Percentiles rank a stretch among this genome's conserved stretches.
These are phyloP conservation scores for Pyrrhopygopsis socrates DNA, from an alignment of 2,888 invertebrate species.

Conservation along the genomic window DNA sequence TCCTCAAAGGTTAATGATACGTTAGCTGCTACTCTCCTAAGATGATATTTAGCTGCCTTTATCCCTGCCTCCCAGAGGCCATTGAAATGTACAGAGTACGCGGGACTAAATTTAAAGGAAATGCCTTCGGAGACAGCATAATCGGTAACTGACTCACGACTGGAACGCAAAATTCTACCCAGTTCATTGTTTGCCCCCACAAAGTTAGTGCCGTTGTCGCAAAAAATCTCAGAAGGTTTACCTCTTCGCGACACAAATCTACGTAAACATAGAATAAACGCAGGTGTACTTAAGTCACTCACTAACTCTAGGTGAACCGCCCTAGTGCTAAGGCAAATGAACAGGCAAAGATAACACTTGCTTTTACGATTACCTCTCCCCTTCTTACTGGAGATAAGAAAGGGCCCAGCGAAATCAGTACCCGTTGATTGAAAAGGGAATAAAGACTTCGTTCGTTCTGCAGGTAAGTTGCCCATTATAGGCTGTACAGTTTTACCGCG, in stretches of 20 bases:
- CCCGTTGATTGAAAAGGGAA: conserved; percentile 47
- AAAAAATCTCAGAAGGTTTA: conserved; percentile 60
- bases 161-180: conserved; percentile 55
- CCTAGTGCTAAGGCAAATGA: conserved; percentile 65
- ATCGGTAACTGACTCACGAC: conserved; percentile 25
- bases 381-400: conserved; percentile 41
- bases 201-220: conserved; percentile 78
- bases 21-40: conserved; percentile 44
- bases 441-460: conserved; percentile 19
- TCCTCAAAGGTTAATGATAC: conserved; percentile 65
- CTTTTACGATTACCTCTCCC: conserved; percentile 42
- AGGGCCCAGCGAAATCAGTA: conserved; percentile 59
- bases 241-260: conserved; percentile 77
- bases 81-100: conserved; percentile 59
- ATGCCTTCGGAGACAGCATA: conserved; percentile 57
- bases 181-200: conserved; percentile 74
- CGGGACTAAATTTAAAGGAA: conserved; percentile 59
- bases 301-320: conserved; percentile 51
- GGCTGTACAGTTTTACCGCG: conserved; percentile 33
- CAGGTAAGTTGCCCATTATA: conserved; percentile 62
- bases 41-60: conserved; percentile 57
- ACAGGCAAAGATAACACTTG: conserved; percentile 64
- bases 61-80: conserved; percentile 65
- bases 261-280: conserved; percentile 24
- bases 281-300: conserved; percentile 42